These are phyloP conservation scores for Drosophila tanythrix DNA, from an alignment of 2,888 invertebrate genomes.

Conservation along the genomic window DNA sequence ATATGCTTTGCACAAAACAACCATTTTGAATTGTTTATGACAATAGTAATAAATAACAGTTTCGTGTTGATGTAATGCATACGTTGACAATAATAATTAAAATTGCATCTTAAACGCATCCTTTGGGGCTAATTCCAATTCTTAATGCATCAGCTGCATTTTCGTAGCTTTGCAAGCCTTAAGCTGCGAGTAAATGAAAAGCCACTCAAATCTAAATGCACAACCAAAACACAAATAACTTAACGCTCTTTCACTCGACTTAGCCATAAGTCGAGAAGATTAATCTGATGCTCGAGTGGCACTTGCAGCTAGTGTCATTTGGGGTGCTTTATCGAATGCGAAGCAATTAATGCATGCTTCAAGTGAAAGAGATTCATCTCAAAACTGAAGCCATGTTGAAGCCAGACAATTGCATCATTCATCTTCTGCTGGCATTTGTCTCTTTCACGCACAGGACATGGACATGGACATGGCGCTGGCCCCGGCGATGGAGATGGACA, in stretches of 20 bases:
- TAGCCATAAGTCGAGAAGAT: slow-evolving; percentile 22
- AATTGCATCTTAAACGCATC: not conserved
- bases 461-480: not conserved
- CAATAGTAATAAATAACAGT: not conserved
- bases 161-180: no score
- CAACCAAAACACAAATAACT: slow-evolving; percentile 1
- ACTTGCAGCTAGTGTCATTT: slow-evolving; percentile 50
- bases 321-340: slow-evolving; percentile 53
- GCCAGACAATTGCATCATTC: slow-evolving; percentile 72
- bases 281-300: slow-evolving; percentile 36
- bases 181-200: not conserved
- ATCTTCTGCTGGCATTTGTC: slow-evolving; percentile 76
- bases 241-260: not conserved
- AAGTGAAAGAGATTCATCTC: slow-evolving; percentile 54
- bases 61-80: not conserved
- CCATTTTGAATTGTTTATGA: not conserved
- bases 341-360: slow-evolving; percentile 59
- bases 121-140: not conserved
- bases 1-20: not conserved
- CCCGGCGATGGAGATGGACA: not conserved
- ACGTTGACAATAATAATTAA: not conserved
- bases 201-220: not conserved
- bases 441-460: slow-evolving; percentile 61
- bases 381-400: slow-evolving; percentile 52
- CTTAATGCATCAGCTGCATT: not conserved